Base-by-base conservation (phyloP, 2,797 vertebrate species). In the Philypnodon macrostomus region DNA sequence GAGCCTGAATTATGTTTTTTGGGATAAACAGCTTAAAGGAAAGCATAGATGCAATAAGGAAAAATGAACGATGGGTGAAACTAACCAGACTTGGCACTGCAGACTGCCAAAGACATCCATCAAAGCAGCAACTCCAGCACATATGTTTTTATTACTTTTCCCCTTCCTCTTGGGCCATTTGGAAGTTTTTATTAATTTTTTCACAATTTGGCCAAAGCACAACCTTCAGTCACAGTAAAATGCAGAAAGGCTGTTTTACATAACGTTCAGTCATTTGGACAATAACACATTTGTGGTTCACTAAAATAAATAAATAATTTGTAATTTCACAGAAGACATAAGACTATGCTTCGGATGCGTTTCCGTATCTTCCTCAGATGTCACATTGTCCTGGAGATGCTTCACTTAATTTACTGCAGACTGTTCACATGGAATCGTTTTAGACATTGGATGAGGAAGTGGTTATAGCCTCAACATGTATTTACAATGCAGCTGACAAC, bases 181-280 rank as follows among this genome's bases (percentile, higher is more conserved):
- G 36, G 18, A 67, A 37, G 16, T 17, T 62, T 51, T 59, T 63
- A 31, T 48, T 58, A 17, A 14, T 50, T 52, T 47, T 42, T 27
- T 62, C 1, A 38, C 5, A 52, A 21, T 57, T 56, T 76, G 64
- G 58, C 58, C 4, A 5, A 16, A 39, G 27, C 47, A 61, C 61
- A 73, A 51, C 41, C 23, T 53, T 67, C 42, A 75, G 69, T 81
- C 54, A 44, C 46, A 73, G 53, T 77, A 58, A 82, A 77, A 35
- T 60, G 63, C 67, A 52, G 39, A 48, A 80, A 75, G 44, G 41
- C 18, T 6, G 12, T 17, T 15, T 35, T 26, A 42, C 57, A 56
- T 45, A 15, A n/a, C 5, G 19, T 10, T 4, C 3, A 17, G 10
- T 41, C 19, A 13, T 12, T 55, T 23, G 4, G 58, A 63, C 52